phyloP scores from a whole-genome alignment of 2,113 vertebrate genomes.

The Castor canadensis region DNA sequence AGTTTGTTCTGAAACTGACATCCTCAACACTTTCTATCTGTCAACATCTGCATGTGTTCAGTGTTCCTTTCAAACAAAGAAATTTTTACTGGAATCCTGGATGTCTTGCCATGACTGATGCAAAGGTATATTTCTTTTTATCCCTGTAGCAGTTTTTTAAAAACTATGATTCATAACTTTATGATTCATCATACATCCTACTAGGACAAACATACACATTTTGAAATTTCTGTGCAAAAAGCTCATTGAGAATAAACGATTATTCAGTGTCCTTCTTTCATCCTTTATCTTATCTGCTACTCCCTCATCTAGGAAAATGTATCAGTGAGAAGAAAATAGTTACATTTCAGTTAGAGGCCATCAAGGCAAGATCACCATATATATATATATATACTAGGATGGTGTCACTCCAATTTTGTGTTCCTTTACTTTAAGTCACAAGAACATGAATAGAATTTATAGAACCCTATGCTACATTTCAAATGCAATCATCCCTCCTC shows the following conservation, averaged over 20 bases:
- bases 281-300: not conserved
- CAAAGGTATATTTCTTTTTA: slow-evolving; percentile 42
- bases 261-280: not conserved
- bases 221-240: not conserved
- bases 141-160: not conserved
- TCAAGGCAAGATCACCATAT: not conserved
- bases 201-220: not conserved
- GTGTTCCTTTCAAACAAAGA: slow-evolving; percentile 55
- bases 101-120: not conserved
- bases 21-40: not conserved
- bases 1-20: slow-evolving; percentile 9
- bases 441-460: not conserved
- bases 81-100: slow-evolving; percentile 42
- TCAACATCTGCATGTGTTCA: slow-evolving; percentile 39
- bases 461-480: not conserved
- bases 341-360: not conserved
- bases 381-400: not conserved
- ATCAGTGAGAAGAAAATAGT: not conserved
- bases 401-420: not conserved
- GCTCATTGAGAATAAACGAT: not conserved
- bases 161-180: not conserved
- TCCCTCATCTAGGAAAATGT: not conserved
- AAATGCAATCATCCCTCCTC: not conserved
- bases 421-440: not conserved
- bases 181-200: not conserved